Evolutionary conservation across 2,113 vertebrate species (phyloP), one percentile per base, ranked within the genome.

Genomic region (Sitta europaea): DNA sequence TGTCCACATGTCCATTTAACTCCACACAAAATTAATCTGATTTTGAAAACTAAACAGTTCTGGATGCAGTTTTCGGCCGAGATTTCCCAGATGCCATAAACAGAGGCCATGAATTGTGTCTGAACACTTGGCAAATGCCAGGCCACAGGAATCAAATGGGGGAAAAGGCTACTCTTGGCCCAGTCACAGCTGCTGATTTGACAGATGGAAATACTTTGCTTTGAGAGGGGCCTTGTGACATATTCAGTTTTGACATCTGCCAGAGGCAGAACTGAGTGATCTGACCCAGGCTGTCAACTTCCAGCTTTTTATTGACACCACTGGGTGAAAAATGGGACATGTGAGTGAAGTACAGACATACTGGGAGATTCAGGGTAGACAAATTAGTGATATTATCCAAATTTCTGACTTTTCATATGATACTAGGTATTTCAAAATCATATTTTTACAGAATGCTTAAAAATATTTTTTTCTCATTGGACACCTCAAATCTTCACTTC

Each of bases 181-280:
- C 51, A 43, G 11, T 27, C 79, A 59, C 47, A 94, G 68, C 63
- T 88, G 51, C 75, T 86, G 68, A 71, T 91, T 55, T 93, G 72
- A 88, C 75, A 84, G 94, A 93, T 84, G 68, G 68, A 88, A 95
- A 88, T 84, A 67, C 36, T 77, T 50, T 80, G 47, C 3, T 47
- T 86, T 81, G 38, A 89, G 71, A 38, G 18, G 18, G 25, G 21
- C 33, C 70, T 72, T 70, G 54, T 91, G 85, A 80, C 90, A 79
- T 45, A 35, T 22, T 70, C 55, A 20, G 9, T 82, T 83, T 38
- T 90, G 95, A 95, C 82, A 96, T 76, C 17, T 66, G 88, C 85
- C 88, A 79, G 93, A 83, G 90, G 88, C 71, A 90, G 42, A 87
- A 40, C 71, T 31, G 70, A 91, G 42, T 81, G 76, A 92, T 92